Evolutionary conservation across 2,888 invertebrate species (phyloP), one percentile per base, ranked within the genome.

Genomic region (Spisula solida): DNA sequence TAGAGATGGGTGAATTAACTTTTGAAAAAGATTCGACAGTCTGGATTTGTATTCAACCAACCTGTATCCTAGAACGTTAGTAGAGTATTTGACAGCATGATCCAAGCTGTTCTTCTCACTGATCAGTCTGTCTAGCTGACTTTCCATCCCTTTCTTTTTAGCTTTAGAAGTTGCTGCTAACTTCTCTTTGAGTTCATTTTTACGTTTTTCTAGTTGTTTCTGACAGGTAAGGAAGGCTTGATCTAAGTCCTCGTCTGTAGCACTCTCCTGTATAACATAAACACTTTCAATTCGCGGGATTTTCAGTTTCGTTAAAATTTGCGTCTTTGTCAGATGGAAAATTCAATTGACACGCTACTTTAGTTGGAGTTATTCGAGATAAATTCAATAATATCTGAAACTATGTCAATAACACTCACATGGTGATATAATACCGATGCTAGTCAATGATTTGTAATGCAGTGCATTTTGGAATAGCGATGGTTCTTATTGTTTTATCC

Each of bases 41-140:
- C 16, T 51, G 5, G 47, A 47, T 5, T 16, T 51, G 16, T 51
- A 51, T 16, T 51, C 51, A 31, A 31, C 70, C 18, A 60, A 92
- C 92, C 92, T 94, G 85, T 94, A 91, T 16, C 91, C 85, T 20
- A 93, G 66, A n/a, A 92, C 91, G 70, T 94, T 92, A n/a, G 90
- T 85, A 0, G 93, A 89, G 85, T 91, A 94, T 48, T 88, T 93
- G 0, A 90, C 70, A 0, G 93, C 90, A 79, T 94, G 93, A 14
- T 93, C 93, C 1, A 94, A 83, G 34, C 91, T 85, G 25, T 90
- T 91, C 51, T 91, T 92, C 80, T 94, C 92, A 5, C 87, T 83
- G 10, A 90, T 91, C 14, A 93, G 79, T 56, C 90, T 91, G 48
- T 92, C 91, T 5, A 94, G 78, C 80, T 93, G 93, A 20, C 85